phyloP scores from a whole-genome alignment of 1,140 invertebrate species.

The Phymastichus coffea region DNA sequence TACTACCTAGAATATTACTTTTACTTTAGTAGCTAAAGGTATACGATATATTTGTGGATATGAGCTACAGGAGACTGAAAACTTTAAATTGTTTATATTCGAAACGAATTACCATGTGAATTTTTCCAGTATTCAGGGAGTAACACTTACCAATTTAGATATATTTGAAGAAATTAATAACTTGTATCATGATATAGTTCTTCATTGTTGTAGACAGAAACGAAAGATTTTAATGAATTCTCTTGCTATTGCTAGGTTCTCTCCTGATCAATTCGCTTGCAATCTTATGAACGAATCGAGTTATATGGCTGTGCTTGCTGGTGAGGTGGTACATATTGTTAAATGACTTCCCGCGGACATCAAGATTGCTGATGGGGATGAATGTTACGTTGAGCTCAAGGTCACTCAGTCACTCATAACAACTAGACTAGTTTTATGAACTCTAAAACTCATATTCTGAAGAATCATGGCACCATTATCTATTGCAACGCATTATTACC shows the following conservation, averaged over 20 bases:
- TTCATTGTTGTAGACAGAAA: conserved; percentile 19
- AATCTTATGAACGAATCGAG: conserved; percentile 13
- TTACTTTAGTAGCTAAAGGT: neutral
- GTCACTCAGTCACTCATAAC: too few relatives aligned
- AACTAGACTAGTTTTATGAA: too few relatives aligned
- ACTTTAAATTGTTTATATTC: conserved; percentile 24
- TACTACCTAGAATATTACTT: neutral
- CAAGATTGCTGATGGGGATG: neutral
- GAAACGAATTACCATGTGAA: conserved; percentile 12
- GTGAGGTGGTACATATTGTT: conserved; percentile 20
- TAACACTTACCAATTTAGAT: conserved; percentile 3
- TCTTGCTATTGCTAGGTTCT: conserved; percentile 7
- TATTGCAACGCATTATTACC: too few relatives aligned
- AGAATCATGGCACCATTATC: too few relatives aligned
- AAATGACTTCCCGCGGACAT: conserved; percentile 18
- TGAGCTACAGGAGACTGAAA: conserved; percentile 16
- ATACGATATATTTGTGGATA: conserved; percentile 14
- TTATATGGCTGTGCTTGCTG: conserved; percentile 19
- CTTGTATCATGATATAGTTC: conserved; percentile 15
- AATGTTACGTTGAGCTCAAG: conserved; percentile 30
- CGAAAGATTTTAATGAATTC: conserved; percentile 23
- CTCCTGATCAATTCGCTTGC: conserved; percentile 29
- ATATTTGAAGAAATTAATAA: conserved; percentile 16
- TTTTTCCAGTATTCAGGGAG: neutral
- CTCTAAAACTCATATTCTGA: too few relatives aligned